Evolutionary conservation across 2,888 invertebrate species (phyloP), one percentile per base, ranked within the genome.

Genomic region (Drosophila mayaguana): DNA sequence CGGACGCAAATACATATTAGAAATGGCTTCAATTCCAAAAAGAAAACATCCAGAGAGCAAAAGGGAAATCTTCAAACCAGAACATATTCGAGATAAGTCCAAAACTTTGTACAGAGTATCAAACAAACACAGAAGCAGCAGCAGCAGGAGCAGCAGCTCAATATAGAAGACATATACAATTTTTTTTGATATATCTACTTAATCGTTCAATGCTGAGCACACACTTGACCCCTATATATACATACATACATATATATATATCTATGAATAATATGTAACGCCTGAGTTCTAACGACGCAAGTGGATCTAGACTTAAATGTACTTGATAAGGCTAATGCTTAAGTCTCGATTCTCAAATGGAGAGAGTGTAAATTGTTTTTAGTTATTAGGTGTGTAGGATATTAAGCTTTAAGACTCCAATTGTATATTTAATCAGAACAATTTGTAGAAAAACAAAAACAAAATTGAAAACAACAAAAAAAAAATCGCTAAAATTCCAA

Each of bases 281-380:
- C 66, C 66, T 80, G 68, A 68, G 68, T 75, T 38, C 38, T 59
- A 65, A 73, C 57, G 68, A 83, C 75, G 73, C 83, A 87, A 81
- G 91, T 86, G 90, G 91, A 90, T 90, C 78, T 90, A 90, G 75
- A 63, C 50, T 86, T 88, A 86, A 66, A 50, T 67, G 38, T 84
- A 82, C 40, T 50, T 73, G 60, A 53, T 90, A 91, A 88, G 90
- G 66, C 71, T 53, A 80, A 80, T 51, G 66, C 56, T 59, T 90
- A 90, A 86, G 81, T 74, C 50, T 70, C 77, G 77, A 89, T 55
- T 76, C 72, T 81, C 69, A 69, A 72, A 66, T 68, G 71, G 71
- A 59, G 71, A 59, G 48, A 77, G 69, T 84, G 83, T 89, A 84
- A 63, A 88, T 89, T 89, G 89, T 89, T 69, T 77, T 67, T 80